Evolutionary conservation across 1,140 invertebrate species (phyloP).

Genomic region (Stegodyphus dumicola): DNA sequence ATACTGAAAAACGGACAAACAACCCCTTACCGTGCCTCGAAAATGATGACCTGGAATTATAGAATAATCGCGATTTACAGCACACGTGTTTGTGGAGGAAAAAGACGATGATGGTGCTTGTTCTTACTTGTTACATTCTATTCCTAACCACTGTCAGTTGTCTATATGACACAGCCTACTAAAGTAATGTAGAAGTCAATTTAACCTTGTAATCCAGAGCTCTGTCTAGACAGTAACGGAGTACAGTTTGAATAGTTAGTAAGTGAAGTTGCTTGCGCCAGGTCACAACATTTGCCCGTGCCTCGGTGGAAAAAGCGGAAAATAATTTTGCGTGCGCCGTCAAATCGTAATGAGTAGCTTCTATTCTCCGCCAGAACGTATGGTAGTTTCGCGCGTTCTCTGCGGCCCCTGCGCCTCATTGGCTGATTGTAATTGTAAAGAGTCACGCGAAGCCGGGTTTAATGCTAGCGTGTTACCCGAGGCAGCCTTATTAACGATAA

Average conservation of each 20-base stretch:
- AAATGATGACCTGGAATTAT: too few relatives aligned
- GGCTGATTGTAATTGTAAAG: constrained; percentile 45
- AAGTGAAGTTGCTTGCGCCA: background rate
- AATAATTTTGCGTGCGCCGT: constrained; percentile 26
- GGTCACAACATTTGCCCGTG: constrained; percentile 10
- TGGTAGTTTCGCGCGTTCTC: constrained; percentile 39
- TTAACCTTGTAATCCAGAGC: constrained; percentile 37
- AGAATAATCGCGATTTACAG: too few relatives aligned
- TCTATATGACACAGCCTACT: too few relatives aligned
- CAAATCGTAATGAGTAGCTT: constrained; percentile 22
- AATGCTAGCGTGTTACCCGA: constrained; percentile 26
- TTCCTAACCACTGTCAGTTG: too few relatives aligned
- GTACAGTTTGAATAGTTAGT: constrained; percentile 17
- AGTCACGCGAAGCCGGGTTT: constrained; percentile 35
- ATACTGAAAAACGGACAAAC: too few relatives aligned
- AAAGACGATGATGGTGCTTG: too few relatives aligned
- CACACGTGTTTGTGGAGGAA: too few relatives aligned
- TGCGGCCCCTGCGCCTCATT: constrained; percentile 24
- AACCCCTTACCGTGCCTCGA: too few relatives aligned
- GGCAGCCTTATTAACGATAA: constrained; percentile 8
- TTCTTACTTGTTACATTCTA: too few relatives aligned
- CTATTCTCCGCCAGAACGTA: constrained; percentile 13
- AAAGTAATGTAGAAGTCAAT: background rate
- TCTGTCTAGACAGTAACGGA: constrained; percentile 19
- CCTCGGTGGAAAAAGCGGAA: constrained; percentile 5